Evolutionary conservation across 2,113 vertebrate genomes (phyloP).

Genomic region (Phoenicopterus ruber): DNA sequence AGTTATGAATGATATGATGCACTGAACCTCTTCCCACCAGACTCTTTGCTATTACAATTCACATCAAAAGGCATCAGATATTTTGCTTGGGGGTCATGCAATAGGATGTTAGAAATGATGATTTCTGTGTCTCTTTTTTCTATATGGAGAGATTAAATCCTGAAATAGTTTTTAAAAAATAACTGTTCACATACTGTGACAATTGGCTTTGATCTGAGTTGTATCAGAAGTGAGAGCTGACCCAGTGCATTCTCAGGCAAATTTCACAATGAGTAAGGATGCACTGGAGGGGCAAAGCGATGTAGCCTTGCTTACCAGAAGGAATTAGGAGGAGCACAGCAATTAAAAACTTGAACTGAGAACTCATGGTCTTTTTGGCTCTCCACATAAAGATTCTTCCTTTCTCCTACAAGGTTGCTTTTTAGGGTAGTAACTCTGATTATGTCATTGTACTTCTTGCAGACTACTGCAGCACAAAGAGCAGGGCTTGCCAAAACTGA

Average conservation of each 20-base stretch:
- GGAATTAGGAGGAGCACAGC: neutral
- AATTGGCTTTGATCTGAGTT: neutral
- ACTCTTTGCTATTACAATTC: neutral
- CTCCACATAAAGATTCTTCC: neutral
- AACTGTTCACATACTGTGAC: neutral
- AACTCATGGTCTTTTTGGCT: neutral
- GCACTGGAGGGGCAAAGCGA: neutral
- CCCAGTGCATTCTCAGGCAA: neutral
- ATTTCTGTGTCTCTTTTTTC: neutral
- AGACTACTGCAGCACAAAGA: neutral
- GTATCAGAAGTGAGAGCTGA: neutral
- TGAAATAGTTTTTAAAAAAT: neutral
- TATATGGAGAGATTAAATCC: neutral
- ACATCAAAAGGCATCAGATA: neutral
- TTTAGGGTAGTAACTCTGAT: neutral
- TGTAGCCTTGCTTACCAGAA: neutral
- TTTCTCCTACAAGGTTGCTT: neutral
- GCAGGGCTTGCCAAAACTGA: neutral
- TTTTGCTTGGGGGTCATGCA: neutral
- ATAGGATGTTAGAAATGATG: neutral
- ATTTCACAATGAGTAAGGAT: neutral
- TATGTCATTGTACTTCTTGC: neutral
- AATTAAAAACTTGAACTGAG: neutral
- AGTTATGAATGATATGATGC: neutral
- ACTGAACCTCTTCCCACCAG: neutral